Evolutionary conservation across 1,140 invertebrate species (phyloP), one percentile per base, ranked within the genome.

Genomic region (Aphaenogaster rudis): DNA sequence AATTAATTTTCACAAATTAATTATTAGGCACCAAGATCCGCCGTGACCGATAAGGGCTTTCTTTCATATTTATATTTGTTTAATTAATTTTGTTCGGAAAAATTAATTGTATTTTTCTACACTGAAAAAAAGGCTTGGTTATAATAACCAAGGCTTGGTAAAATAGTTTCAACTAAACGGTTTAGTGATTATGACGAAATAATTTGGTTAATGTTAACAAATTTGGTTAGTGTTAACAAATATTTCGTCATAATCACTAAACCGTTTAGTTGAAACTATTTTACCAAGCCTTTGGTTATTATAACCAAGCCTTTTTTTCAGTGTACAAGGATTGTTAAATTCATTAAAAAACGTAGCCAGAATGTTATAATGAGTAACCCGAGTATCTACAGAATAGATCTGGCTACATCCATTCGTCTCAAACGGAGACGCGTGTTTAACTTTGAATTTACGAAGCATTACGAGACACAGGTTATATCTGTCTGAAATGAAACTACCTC

Each of bases 361-460:
- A 8, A 39, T 21, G 17, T 4, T 61, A 11, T 33, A 77, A 42
- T 61, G 36, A 61, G 39, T 61, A 42, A 61, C 1, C 4, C 6
- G 50, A 74, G 17, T 61, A 45, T 17, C 13, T 9, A 77, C 39
- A 6, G 15, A 42, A 61, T 17, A 42, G 15, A 77, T 42, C 21
- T 33, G 39, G 15, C 21, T n/a, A n/a, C 52, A 76, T 28, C n/a
- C 7, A 76, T 28, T n/a, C 2, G n/a, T 77, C 2, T 61, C 21
- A 42, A 42, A 77, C 13, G n/a, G n/a, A 77, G 7, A 21, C 42
- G 33, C 4, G 21, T 77, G 4, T 77, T 77, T 77, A 36, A 77
- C 39, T 77, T 77, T 5, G 15, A 77, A 17, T 61, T 77, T 61
- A 77, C 54, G 74, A 36, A 36, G 36, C 36, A n/a, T 8, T 67